A percentile compares a stretch with the other conserved stretches of the same genome.
phyloP scores from a whole-genome alignment of 2,113 vertebrate species.

The Gorsachius goisagi region DNA sequence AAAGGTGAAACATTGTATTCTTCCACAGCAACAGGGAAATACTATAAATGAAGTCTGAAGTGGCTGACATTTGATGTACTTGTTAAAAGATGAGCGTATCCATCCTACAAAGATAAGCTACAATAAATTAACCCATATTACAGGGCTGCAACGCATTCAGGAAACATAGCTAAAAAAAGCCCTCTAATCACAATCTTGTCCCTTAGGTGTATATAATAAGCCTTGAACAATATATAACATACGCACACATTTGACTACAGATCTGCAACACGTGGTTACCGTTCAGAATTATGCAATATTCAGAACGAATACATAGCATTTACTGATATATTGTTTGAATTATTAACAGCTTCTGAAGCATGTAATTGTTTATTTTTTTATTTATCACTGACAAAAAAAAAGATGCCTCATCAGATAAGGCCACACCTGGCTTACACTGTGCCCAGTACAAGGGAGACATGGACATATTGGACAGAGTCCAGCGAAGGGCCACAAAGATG shows the following conservation, averaged over 20 bases:
- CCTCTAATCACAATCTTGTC: background rate
- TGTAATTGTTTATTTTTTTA: background rate
- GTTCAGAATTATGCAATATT: background rate
- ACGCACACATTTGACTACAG: background rate
- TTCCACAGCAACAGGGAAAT: conserved; percentile 3
- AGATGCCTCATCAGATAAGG: background rate
- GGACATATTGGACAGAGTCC: background rate
- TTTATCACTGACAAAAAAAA: background rate
- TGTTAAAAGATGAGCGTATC: background rate
- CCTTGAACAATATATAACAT: background rate
- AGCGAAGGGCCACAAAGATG: background rate
- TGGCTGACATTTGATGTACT: background rate
- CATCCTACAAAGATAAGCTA: background rate
- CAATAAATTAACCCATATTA: background rate
- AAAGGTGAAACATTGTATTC: background rate
- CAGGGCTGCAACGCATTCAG: background rate
- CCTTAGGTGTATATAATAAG: background rate
- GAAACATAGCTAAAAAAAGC: background rate
- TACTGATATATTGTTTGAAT: background rate
- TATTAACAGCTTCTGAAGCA: background rate
- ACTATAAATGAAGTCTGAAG: background rate
- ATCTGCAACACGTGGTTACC: background rate
- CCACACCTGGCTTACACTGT: background rate
- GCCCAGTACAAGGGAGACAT: background rate
- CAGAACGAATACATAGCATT: background rate